A percentile compares a stretch with the other conserved stretches of the same genome.
Conservation (phyloP, 2,797 vertebrate species). For the Sarcophilus harrisii region DNA sequence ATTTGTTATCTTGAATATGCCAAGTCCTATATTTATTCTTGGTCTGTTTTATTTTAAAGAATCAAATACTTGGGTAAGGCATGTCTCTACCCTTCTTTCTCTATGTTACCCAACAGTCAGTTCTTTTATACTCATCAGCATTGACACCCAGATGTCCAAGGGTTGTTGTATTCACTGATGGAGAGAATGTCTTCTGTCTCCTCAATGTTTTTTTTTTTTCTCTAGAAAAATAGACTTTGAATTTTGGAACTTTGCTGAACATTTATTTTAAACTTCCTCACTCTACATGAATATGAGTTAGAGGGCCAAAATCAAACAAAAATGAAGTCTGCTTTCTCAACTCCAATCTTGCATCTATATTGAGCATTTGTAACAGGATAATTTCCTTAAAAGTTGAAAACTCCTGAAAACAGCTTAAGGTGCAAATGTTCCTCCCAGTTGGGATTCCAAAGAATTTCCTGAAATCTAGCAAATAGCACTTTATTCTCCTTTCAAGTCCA, state of each 20-base stretch:
- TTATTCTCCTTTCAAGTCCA: too few species aligned
- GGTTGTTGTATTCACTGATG: not conserved
- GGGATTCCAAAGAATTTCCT: too few species aligned
- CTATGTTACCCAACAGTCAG: not conserved
- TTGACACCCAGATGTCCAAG: not conserved
- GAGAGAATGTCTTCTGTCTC: not conserved
- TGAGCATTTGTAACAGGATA: too few species aligned
- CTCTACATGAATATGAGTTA: too few species aligned
- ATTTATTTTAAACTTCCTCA: too few species aligned
- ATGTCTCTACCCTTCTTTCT: not conserved
- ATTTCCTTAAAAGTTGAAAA: too few species aligned
- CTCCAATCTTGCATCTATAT: not conserved
- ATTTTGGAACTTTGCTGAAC: too few species aligned
- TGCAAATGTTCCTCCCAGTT: too few species aligned
- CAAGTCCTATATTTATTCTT: not conserved
- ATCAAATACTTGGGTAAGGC: accelerated
- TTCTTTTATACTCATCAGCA: not conserved
- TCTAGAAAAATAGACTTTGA: too few species aligned
- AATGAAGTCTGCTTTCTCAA: not conserved
- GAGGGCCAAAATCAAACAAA: not conserved
- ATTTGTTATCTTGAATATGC: not conserved
- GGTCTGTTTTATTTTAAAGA: not conserved
- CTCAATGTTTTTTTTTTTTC: too few species aligned
- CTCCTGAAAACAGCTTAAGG: too few species aligned
- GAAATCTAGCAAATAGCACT: too few species aligned